These are phyloP conservation scores for Aplodontia rufa DNA, from an alignment of 2,113 vertebrate species.

Conservation along the genomic window DNA sequence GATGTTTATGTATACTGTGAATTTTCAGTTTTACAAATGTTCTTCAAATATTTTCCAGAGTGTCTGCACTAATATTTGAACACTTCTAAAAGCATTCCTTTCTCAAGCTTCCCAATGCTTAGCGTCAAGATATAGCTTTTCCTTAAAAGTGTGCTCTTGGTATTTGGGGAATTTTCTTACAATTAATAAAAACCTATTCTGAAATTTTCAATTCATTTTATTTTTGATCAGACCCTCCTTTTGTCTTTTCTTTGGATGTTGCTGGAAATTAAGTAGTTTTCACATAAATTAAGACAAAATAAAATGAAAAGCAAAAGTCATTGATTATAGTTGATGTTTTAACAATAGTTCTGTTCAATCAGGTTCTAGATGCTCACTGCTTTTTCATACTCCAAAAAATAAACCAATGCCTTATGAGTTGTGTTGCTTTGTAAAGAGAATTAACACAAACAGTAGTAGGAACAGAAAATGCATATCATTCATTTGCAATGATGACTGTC, in stretches of 20 bases:
- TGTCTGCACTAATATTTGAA: not conserved
- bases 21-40: not conserved
- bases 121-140: not conserved
- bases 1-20: not conserved
- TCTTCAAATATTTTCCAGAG: not conserved
- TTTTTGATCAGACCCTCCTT: not conserved
- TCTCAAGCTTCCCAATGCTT: not conserved
- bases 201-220: not conserved
- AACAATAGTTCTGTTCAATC: not conserved
- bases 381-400: not conserved
- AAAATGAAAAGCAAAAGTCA: too few relatives aligned
- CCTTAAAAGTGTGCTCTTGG: not conserved
- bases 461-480: not conserved
- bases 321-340: not conserved
- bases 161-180: not conserved
- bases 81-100: not conserved
- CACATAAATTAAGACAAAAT: not conserved
- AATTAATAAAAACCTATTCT: not conserved
- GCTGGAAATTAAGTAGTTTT: not conserved
- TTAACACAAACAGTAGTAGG: not conserved
- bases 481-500: not conserved
- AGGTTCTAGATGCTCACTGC: not conserved
- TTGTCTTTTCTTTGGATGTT: not conserved
- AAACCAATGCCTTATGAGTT: not conserved
- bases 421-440: not conserved